Evolutionary conservation across 2,888 invertebrate genomes (phyloP).

Genomic region (Sturmia bella): DNA sequence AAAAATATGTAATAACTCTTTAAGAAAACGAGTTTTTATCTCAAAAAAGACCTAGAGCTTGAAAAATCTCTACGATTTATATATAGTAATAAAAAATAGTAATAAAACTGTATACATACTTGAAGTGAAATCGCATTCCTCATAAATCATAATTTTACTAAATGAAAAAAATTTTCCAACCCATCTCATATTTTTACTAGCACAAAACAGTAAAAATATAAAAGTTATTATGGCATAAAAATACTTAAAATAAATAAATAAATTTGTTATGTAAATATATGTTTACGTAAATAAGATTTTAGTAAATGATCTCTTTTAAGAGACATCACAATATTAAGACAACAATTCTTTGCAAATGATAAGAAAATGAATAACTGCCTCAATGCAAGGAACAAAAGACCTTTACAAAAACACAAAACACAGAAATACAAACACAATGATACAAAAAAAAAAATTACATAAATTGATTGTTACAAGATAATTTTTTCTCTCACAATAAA

Average conservation of each 20-base stretch:
- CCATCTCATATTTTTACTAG: neutral
- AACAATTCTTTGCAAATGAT: constrained; percentile 18
- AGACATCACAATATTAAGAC: constrained; percentile 11
- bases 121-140: no score
- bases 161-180: neutral
- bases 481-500: constrained; percentile 24
- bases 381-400: neutral
- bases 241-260: neutral
- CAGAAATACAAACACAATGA: neutral
- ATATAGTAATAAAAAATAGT: no score
- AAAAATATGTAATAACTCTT: no score
- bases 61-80: no score
- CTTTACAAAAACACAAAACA: neutral
- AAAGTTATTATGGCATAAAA: neutral
- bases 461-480: constrained; percentile 42
- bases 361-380: constrained; percentile 45
- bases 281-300: constrained; percentile 27
- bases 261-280: constrained; percentile 44
- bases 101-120: no score
- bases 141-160: no score
- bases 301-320: constrained; percentile 1
- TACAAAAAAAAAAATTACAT: neutral
- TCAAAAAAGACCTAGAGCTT: no score
- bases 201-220: neutral
- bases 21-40: no score